Percentiles rank a stretch among this genome's conserved stretches.
Conservation (phyloP, 2,113 vertebrate genomes). For the Geococcyx californianus region DNA sequence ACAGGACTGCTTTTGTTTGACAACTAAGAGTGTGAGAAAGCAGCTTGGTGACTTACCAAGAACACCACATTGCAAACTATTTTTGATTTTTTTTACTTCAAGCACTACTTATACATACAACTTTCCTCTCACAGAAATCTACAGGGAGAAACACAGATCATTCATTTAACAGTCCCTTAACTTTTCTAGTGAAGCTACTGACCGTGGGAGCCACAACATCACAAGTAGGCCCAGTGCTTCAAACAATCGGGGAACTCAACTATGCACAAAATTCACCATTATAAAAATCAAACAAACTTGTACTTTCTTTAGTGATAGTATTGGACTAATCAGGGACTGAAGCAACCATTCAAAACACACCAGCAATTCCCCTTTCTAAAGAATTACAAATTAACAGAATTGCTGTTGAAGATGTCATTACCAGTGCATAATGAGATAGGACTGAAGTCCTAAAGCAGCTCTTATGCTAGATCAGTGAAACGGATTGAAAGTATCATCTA, state of each 20-base stretch:
- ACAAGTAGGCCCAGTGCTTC: not conserved
- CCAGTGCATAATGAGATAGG: not conserved
- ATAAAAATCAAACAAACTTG: not conserved
- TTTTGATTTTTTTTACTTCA: not conserved
- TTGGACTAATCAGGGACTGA: not conserved
- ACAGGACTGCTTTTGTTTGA: not conserved
- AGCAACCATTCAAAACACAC: not conserved
- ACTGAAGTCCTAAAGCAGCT: not conserved
- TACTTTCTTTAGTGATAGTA: not conserved
- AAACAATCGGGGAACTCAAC: not conserved
- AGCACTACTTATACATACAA: not conserved
- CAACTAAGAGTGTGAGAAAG: not conserved
- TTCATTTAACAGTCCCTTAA: not conserved
- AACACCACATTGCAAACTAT: not conserved
- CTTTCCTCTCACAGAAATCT: not conserved
- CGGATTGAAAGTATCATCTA: not conserved
- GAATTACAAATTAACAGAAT: not conserved
- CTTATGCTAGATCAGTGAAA: not conserved
- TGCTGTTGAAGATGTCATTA: not conserved
- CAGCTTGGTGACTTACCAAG: not conserved
- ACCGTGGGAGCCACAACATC: not conserved
- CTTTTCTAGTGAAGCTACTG: not conserved
- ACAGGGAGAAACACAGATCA: not conserved
- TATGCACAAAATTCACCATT: not conserved
- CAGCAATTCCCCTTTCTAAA: not conserved